These are phyloP conservation scores for Tiliqua scincoides DNA, from an alignment of 2,113 vertebrate genomes.

Conservation along the genomic window DNA sequence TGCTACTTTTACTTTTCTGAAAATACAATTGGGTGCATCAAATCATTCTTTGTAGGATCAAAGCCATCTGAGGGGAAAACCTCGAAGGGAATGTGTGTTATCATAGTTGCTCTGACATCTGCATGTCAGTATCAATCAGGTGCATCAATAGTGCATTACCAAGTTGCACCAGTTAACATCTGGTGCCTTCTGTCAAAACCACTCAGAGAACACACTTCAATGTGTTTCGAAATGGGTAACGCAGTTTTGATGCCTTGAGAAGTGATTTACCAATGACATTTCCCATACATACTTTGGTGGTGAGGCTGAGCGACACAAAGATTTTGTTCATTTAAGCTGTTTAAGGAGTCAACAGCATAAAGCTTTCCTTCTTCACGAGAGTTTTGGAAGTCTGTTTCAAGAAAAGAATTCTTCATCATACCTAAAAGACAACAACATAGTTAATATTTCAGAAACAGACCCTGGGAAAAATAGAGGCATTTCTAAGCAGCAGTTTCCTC, in stretches of 20 bases:
- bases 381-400: constrained; percentile 52
- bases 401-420: constrained; percentile 71
- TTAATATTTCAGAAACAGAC: neutral
- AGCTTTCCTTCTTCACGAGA: constrained; percentile 75
- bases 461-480: neutral
- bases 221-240: neutral
- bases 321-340: constrained; percentile 79
- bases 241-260: constrained; percentile 5
- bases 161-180: neutral
- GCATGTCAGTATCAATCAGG: too few species aligned
- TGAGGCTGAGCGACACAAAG: constrained; percentile 66
- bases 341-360: constrained; percentile 82
- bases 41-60: neutral
- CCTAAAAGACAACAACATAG: constrained; percentile 58
- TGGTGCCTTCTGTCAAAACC: neutral
- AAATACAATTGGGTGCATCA: neutral
- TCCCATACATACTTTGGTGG: constrained; percentile 55
- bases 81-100: neutral
- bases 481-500: neutral
- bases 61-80: neutral
- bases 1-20: neutral
- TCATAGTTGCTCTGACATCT: constrained; percentile 6
- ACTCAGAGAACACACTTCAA: neutral
- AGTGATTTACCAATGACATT: neutral
- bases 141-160: neutral